phyloP scores from a whole-genome alignment of 2,113 vertebrate genomes.

The Cololabis saira region DNA sequence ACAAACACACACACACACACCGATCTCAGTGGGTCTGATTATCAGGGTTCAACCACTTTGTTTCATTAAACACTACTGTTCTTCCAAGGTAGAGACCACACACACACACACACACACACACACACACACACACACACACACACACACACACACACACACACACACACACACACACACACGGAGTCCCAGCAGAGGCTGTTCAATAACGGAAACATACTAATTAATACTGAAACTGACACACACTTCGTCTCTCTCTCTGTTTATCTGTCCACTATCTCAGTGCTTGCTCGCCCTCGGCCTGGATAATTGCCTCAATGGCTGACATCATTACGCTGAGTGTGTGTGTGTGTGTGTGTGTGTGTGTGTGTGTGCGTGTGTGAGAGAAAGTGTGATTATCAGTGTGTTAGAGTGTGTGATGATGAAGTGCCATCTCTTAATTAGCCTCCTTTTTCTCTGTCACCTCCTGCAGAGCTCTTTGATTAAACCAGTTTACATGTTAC shows the following conservation, averaged over 20 bases:
- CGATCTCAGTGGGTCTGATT: slow-evolving; percentile 33
- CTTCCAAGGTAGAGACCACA: too few relatives aligned
- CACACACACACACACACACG: slow-evolving; percentile 19
- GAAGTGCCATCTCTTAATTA: slow-evolving; percentile 58
- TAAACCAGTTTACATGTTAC: slow-evolving; percentile 58
- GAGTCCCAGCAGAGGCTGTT: slow-evolving; percentile 21
- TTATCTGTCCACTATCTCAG: slow-evolving; percentile 36
- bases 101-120: slow-evolving; percentile 9
- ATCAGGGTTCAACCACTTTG: slow-evolving; percentile 31
- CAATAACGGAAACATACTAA: slow-evolving; percentile 52
- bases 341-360: not conserved
- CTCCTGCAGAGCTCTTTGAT: slow-evolving; percentile 58
- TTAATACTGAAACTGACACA: slow-evolving; percentile 55
- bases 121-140: slow-evolving; percentile 16
- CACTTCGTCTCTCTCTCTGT: slow-evolving; percentile 43
- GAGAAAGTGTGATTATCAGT: not conserved
- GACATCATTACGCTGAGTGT: slow-evolving; percentile 32
- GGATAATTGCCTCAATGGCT: slow-evolving; percentile 42
- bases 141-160: not conserved
- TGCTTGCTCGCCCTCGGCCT: slow-evolving; percentile 33
- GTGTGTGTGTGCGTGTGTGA: slow-evolving; percentile 8
- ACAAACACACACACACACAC: too few relatives aligned
- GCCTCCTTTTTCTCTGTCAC: slow-evolving; percentile 42
- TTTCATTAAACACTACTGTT: slow-evolving; percentile 38
- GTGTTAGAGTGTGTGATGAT: slow-evolving; percentile 15